These are phyloP conservation scores for Patiria miniata DNA, from an alignment of 35 echinoderm and acorn worm species.

Conservation along the genomic window DNA sequence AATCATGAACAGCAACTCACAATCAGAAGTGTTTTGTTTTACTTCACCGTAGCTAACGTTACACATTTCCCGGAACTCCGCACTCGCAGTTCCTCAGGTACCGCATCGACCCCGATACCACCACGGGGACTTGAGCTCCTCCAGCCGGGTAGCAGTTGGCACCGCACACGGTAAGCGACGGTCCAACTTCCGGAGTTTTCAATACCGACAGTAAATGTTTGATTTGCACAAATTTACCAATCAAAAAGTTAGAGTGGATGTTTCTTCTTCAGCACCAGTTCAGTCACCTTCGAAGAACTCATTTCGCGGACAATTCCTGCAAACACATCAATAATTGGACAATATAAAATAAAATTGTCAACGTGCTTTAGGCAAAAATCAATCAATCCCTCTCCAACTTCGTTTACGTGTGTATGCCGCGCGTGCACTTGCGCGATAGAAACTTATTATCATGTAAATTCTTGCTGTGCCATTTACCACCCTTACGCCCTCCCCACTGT, in stretches of 20 bases:
- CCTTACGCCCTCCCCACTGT: too few species aligned
- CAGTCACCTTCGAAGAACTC: not conserved
- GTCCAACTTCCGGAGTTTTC: not conserved
- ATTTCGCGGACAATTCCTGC: not conserved
- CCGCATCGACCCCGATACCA: not conserved
- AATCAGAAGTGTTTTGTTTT: too few species aligned
- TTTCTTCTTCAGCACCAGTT: not conserved
- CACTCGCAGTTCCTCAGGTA: too few species aligned
- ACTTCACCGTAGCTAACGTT: too few species aligned
- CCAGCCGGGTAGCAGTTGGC: not conserved
- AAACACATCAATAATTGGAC: not conserved
- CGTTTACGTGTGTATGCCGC: not conserved
- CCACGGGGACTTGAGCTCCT: not conserved
- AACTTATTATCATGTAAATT: not conserved
- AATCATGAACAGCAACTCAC: too few species aligned
- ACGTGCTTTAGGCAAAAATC: not conserved
- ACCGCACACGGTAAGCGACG: not conserved
- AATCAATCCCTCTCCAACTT: not conserved
- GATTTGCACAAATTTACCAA: not conserved
- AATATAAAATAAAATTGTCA: not conserved
- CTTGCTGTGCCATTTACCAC: too few species aligned
- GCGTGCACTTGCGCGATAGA: not conserved
- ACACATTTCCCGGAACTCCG: too few species aligned
- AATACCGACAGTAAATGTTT: not conserved
- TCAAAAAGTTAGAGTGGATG: not conserved